These are phyloP conservation scores for Tromatobia lineatoria DNA, from an alignment of 2,888 invertebrate species.

Conservation along the genomic window DNA sequence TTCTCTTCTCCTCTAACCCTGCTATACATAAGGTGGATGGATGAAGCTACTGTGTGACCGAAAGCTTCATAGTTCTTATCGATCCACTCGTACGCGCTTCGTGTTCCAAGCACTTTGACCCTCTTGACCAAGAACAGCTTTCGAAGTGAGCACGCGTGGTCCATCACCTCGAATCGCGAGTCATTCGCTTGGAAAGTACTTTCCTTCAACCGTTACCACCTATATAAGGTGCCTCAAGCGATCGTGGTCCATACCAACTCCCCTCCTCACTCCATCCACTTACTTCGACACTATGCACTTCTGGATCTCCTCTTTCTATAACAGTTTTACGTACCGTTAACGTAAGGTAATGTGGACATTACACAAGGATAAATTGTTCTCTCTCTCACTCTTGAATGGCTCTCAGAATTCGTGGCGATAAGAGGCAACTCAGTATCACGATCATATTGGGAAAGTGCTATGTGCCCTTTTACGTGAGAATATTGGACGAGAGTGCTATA, in stretches of 20 bases:
- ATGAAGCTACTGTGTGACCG: slow-evolving; percentile 3
- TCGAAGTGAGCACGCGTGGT: slow-evolving; percentile 70
- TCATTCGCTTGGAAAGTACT: slow-evolving; percentile 79
- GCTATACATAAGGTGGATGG: neutral
- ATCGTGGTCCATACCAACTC: neutral
- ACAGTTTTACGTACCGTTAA: slow-evolving; percentile 34
- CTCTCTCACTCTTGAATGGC: slow-evolving; percentile 17
- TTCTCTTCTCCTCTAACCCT: slow-evolving; percentile 1
- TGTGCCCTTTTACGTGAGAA: slow-evolving; percentile 4
- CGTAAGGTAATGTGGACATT: slow-evolving; percentile 44
- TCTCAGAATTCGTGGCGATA: slow-evolving; percentile 41
- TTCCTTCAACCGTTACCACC: slow-evolving; percentile 34
- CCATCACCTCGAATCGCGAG: slow-evolving; percentile 79
- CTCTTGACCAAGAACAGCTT: slow-evolving; percentile 78
- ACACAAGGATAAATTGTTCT: slow-evolving; percentile 56
- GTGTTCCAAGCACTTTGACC: slow-evolving; percentile 70
- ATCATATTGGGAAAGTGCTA: slow-evolving; percentile 49
- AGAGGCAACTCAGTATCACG: slow-evolving; percentile 55
- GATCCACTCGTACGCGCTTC: slow-evolving; percentile 34
- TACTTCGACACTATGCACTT: slow-evolving; percentile 14
- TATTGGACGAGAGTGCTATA: neutral
- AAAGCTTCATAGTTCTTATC: slow-evolving; percentile 53
- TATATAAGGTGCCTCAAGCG: slow-evolving; percentile 19
- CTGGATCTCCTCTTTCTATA: slow-evolving; percentile 18
- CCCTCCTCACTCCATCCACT: neutral